These are phyloP conservation scores for Dasypus novemcinctus DNA, from an alignment of 2,113 vertebrate genomes.

Conservation along the genomic window DNA sequence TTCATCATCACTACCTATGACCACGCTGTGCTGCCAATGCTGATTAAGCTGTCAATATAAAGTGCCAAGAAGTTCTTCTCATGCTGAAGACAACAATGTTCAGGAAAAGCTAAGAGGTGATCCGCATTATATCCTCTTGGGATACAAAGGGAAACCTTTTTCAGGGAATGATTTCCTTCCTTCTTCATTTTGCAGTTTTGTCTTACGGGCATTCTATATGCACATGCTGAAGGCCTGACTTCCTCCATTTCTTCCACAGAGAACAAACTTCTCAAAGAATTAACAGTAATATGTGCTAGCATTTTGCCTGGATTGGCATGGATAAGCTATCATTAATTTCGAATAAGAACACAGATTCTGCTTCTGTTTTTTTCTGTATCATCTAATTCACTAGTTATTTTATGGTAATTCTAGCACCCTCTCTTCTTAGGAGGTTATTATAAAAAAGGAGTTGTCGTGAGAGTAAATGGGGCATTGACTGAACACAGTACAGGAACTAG, in stretches of 20 bases:
- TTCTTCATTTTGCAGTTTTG: neutral
- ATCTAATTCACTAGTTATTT: conserved; percentile 9
- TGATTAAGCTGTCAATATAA: neutral
- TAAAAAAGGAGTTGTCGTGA: neutral
- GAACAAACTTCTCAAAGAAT: neutral
- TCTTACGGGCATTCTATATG: neutral
- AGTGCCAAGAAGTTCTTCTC: neutral
- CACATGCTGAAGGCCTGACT: neutral
- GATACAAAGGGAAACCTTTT: neutral
- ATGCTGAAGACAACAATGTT: neutral
- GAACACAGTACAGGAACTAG: neutral
- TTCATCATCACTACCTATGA: neutral
- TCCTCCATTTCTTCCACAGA: neutral
- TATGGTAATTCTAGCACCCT: neutral
- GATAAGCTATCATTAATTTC: neutral
- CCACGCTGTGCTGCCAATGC: neutral
- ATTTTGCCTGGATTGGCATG: neutral
- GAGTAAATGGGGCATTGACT: conserved; percentile 48
- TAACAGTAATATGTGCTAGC: neutral
- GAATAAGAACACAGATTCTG: neutral
- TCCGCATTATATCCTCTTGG: neutral
- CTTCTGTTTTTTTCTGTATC: neutral
- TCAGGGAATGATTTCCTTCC: fast-evolving
- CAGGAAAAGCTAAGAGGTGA: neutral
- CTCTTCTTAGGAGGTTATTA: conserved; percentile 12